phyloP scores from a whole-genome alignment of 2,797 vertebrate species.

The Gorsachius magnificus region DNA sequence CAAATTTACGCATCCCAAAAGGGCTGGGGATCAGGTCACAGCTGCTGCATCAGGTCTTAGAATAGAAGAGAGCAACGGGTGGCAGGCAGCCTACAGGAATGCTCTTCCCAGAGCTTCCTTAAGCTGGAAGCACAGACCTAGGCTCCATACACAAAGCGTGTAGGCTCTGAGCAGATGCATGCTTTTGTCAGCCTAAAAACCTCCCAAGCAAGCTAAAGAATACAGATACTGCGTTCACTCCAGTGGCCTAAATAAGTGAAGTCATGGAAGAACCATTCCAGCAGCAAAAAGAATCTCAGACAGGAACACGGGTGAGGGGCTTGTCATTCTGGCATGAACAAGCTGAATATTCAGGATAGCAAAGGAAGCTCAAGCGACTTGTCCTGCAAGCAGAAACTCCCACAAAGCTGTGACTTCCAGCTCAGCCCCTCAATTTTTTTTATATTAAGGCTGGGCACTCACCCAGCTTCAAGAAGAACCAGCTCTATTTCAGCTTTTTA shows the following conservation, averaged over 20 bases:
- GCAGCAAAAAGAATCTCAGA: neutral
- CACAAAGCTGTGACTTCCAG: neutral
- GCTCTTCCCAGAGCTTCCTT: neutral
- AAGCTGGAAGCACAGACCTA: neutral
- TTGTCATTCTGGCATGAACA: neutral
- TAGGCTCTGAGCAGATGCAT: fast-evolving
- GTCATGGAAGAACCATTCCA: neutral
- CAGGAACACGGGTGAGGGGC: neutral
- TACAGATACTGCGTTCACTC: neutral
- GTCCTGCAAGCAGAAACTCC: neutral
- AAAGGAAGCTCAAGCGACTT: neutral
- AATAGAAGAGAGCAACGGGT: neutral
- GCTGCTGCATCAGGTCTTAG: neutral
- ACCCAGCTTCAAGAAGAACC: neutral
- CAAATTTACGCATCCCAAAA: neutral
- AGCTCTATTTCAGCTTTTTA: neutral
- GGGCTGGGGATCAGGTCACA: neutral
- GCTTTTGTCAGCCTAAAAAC: neutral
- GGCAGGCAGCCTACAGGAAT: neutral
- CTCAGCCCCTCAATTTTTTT: neutral
- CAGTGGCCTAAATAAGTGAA: neutral
- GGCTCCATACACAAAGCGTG: neutral
- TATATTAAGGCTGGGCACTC: neutral
- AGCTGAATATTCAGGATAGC: neutral
- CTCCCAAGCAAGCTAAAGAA: neutral